Conservation (phyloP, 2,888 invertebrate genomes). For the Lochmaea capreae region DNA sequence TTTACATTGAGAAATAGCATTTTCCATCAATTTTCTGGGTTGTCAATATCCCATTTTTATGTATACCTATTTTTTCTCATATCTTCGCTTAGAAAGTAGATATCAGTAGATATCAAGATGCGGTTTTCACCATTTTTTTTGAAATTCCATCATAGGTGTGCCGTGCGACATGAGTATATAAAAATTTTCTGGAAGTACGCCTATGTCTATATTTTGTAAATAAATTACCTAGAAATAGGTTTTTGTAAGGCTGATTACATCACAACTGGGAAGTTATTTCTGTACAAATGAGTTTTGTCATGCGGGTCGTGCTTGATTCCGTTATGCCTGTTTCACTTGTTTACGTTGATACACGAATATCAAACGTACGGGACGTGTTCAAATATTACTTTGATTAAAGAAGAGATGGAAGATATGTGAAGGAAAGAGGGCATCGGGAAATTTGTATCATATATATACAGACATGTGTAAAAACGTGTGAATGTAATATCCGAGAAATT, state of each 20-base stretch:
- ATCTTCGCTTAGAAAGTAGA: too few relatives aligned
- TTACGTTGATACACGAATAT: slow-evolving; percentile 37
- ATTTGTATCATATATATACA: slow-evolving; percentile 14
- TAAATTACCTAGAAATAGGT: slow-evolving; percentile 24
- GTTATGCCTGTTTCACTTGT: slow-evolving; percentile 24
- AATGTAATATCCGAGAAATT: too few relatives aligned
- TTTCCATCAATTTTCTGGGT: too few relatives aligned
- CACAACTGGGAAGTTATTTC: slow-evolving; percentile 37
- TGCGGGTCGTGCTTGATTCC: slow-evolving; percentile 51
- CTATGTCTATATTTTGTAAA: slow-evolving; percentile 12
- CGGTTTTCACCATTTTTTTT: too few relatives aligned
- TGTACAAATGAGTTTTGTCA: slow-evolving; percentile 62
- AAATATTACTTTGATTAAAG: slow-evolving; percentile 51
- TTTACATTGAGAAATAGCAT: too few relatives aligned
- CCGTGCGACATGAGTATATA: too few relatives aligned
- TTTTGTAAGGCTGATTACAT: slow-evolving; percentile 37
- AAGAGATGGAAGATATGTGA: slow-evolving; percentile 14
- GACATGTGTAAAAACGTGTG: neutral
- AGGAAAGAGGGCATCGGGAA: slow-evolving; percentile 1
- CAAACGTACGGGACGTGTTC: slow-evolving; percentile 52
- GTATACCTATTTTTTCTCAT: too few relatives aligned
- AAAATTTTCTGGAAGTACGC: neutral
- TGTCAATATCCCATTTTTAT: too few relatives aligned
- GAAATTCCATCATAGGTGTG: too few relatives aligned
- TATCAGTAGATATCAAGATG: too few relatives aligned